Percentiles rank a stretch among this genome's conserved stretches.
phyloP scores from a whole-genome alignment of 2,888 invertebrate species.

The Cataglyphis rosenhaueri region DNA sequence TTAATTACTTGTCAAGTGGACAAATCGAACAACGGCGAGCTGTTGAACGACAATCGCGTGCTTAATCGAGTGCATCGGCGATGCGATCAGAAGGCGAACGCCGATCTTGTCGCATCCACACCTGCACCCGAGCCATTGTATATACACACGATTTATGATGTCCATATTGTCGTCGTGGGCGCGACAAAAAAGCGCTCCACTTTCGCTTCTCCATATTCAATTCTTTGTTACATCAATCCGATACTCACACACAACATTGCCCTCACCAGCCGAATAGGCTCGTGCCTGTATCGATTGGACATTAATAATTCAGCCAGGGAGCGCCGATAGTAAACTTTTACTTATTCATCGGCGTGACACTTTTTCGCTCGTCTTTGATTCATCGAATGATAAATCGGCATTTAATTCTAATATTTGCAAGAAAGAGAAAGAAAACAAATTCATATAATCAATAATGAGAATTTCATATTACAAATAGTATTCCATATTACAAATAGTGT shows the following conservation, averaged over 20 bases:
- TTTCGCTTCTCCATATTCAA: slow-evolving; percentile 53
- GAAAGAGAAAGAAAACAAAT: not conserved
- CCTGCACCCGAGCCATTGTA: slow-evolving; percentile 29
- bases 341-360: slow-evolving; percentile 26
- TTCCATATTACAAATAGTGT: not conserved
- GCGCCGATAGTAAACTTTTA: slow-evolving; percentile 38
- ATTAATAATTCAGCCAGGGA: slow-evolving; percentile 49
- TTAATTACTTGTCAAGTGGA: slow-evolving; percentile 10
- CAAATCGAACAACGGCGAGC: slow-evolving; percentile 22
- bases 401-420: not conserved
- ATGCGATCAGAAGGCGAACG: slow-evolving; percentile 59
- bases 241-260: slow-evolving; percentile 15
- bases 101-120: slow-evolving; percentile 31
- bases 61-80: slow-evolving; percentile 67
- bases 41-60: slow-evolving; percentile 52
- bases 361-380: slow-evolving; percentile 11
- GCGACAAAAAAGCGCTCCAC: slow-evolving; percentile 57
- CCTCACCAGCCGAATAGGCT: slow-evolving; percentile 31
- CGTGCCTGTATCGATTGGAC: slow-evolving; percentile 39
- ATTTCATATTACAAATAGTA: not conserved
- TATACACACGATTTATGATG: slow-evolving; percentile 60
- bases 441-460: not conserved
- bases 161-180: slow-evolving; percentile 38
- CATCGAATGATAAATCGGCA: not conserved
- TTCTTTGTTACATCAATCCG: slow-evolving; percentile 31